phyloP scores from a whole-genome alignment of 1,140 invertebrate species.

The Berghia stephanieae region DNA sequence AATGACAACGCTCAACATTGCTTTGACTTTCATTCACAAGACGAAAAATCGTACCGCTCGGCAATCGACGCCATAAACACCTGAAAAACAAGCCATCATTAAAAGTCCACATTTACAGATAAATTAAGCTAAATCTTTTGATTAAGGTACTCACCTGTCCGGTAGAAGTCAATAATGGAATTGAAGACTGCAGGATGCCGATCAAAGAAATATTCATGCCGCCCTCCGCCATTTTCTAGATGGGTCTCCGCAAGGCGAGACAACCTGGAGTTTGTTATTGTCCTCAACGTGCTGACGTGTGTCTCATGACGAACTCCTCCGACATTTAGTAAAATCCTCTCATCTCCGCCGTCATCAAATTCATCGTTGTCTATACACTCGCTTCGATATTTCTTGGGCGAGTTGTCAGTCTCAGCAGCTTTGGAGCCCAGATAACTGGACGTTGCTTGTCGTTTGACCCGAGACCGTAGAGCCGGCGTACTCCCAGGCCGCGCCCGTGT shows the following conservation, averaged over 20 bases:
- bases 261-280: slow-evolving; percentile 62
- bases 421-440: slow-evolving; percentile 22
- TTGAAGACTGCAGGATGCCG: slow-evolving; percentile 66
- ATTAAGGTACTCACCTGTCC: slow-evolving; percentile 58
- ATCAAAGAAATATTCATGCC: slow-evolving; percentile 66
- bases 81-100: neutral
- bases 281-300: slow-evolving; percentile 75
- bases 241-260: slow-evolving; percentile 56
- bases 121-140: too few relatives aligned
- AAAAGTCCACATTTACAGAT: too few relatives aligned
- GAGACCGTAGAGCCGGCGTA: neutral
- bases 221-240: slow-evolving; percentile 41
- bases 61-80: neutral
- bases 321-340: slow-evolving; percentile 89
- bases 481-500: slow-evolving; percentile 15
- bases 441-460: slow-evolving; percentile 20
- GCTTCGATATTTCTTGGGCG: neutral
- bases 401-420: slow-evolving; percentile 10
- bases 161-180: slow-evolving; percentile 64
- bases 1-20: too few relatives aligned
- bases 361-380: neutral
- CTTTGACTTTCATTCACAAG: too few relatives aligned
- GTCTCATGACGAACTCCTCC: slow-evolving; percentile 96
- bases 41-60: neutral
- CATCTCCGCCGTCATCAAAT: slow-evolving; percentile 25